Conservation (phyloP, 2,113 vertebrate genomes). For the Sialia sialis region DNA sequence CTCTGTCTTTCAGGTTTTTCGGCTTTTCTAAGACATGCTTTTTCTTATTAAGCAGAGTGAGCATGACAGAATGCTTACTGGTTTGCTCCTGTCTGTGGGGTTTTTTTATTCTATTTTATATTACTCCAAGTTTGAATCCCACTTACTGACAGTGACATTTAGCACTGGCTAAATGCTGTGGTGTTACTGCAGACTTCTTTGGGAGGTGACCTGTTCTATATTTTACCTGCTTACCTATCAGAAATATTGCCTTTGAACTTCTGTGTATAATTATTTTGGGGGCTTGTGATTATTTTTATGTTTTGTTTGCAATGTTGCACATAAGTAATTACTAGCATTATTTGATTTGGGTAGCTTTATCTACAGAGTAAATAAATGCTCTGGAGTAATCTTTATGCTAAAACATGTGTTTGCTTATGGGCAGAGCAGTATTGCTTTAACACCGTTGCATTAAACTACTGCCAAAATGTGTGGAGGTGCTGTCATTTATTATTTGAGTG, state of each 20-base stretch:
- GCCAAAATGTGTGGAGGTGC: background rate
- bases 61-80: background rate
- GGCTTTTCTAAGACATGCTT: background rate
- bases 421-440: background rate
- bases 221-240: background rate
- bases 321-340: background rate
- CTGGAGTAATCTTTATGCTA: background rate
- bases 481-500: background rate
- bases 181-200: background rate
- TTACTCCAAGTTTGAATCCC: background rate
- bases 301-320: background rate
- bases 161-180: background rate
- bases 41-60: background rate
- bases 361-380: background rate
- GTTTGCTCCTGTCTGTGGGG: background rate
- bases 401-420: background rate
- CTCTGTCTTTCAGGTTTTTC: background rate
- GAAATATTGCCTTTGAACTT: background rate
- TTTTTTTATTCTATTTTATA: background rate
- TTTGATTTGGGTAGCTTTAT: conserved; percentile 6
- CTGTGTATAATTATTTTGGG: background rate
- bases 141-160: background rate
- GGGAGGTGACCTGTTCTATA: background rate
- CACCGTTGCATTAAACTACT: background rate
- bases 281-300: background rate